A percentile compares a stretch with the other conserved stretches of the same genome.
Conservation (phyloP, 2,888 invertebrate genomes). For the Netelia inedita region DNA sequence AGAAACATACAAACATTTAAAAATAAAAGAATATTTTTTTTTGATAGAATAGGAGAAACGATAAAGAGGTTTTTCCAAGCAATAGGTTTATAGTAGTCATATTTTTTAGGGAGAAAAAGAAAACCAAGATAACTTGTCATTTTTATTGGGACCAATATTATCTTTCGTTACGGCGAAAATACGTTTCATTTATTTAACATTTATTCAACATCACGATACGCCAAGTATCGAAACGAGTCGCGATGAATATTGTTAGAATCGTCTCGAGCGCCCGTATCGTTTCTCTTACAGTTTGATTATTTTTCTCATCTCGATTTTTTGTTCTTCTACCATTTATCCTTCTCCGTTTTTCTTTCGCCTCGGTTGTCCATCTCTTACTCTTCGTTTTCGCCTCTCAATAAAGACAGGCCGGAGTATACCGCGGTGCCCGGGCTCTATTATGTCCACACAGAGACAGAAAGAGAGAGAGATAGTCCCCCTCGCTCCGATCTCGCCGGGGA, state of each 20-base stretch:
- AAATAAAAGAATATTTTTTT: too few species aligned
- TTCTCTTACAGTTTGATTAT: slow-evolving; percentile 11
- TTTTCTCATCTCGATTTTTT: slow-evolving; percentile 18
- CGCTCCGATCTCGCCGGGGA: background rate
- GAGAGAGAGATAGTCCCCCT: background rate
- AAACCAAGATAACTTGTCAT: background rate
- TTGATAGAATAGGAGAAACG: too few species aligned
- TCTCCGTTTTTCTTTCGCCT: slow-evolving; percentile 5
- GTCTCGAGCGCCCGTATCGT: background rate
- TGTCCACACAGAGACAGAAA: background rate
- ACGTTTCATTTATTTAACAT: too few species aligned
- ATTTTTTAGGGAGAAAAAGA: background rate
- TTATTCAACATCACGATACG: too few species aligned
- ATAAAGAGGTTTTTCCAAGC: too few species aligned
- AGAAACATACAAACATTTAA: too few species aligned
- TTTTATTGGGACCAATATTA: too few species aligned
- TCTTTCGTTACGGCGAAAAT: too few species aligned
- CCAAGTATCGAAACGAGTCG: too few species aligned
- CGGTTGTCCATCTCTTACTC: background rate
- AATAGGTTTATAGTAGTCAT: too few species aligned
- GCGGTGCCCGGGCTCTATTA: background rate
- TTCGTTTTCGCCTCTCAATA: slow-evolving; percentile 20
- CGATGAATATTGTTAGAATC: background rate
- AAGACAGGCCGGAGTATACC: slow-evolving; percentile 40
- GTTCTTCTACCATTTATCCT: background rate